phyloP scores from a whole-genome alignment of 1,140 invertebrate species.

The Caenorhabditis briggsae region DNA sequence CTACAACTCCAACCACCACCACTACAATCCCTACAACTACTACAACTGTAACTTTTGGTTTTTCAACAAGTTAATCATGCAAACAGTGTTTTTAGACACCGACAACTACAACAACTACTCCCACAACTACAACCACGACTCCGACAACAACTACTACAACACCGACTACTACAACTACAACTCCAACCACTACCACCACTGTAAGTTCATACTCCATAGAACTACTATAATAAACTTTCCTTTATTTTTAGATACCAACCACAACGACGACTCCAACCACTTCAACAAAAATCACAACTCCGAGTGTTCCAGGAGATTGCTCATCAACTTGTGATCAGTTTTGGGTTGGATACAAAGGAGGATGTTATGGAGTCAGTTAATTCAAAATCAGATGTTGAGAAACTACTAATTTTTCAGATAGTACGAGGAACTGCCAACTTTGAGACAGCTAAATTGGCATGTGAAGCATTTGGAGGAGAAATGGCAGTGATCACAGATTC shows the following conservation, averaged over 20 bases:
- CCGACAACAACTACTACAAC: neutral
- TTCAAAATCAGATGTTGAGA: too few species aligned
- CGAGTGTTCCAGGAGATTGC: neutral
- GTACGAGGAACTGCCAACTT: neutral
- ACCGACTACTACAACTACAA: neutral
- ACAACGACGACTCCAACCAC: neutral
- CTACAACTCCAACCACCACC: neutral
- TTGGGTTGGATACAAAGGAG: slow-evolving; percentile 18
- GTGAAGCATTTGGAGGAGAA: slow-evolving; percentile 10
- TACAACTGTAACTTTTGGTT: neutral
- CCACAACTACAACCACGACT: neutral
- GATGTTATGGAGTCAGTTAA: neutral
- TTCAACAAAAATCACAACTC: neutral
- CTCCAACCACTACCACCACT: neutral
- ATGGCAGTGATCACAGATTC: slow-evolving; percentile 14
- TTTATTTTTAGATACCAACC: neutral
- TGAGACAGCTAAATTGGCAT: neutral
- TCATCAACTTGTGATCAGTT: neutral
- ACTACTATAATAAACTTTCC: too few species aligned
- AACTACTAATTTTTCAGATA: slow-evolving; percentile 7
- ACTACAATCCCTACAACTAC: neutral
- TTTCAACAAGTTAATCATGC: too few species aligned
- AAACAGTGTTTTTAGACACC: neutral
- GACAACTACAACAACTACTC: neutral
- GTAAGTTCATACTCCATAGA: too few species aligned